Base-by-base conservation (phyloP, 2,113 vertebrate genomes). In the Gnathonemus echidnorhynchus region DNA sequence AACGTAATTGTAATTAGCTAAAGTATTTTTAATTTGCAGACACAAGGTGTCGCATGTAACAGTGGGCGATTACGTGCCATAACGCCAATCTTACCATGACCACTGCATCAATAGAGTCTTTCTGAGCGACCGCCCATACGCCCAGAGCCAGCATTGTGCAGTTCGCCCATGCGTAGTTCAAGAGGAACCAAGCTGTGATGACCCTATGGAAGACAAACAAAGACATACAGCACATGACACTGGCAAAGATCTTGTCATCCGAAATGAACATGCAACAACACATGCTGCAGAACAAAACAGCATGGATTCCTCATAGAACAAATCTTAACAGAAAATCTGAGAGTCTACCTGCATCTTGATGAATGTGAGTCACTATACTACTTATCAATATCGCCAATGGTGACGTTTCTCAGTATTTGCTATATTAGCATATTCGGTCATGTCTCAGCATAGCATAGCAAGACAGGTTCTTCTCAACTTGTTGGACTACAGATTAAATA, bases 41-140 rank as follows among this genome's bases (percentile, higher is more conserved):
- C 62, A 31, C n/a, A 31, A 52, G 13, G 27, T 31, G n/a, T 31
- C 31, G 62, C 62, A 31, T 27, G n/a, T 31, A 70, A 70, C n/a
- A 31, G 9, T 13, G 31, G 31, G 70, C 0, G 1, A 39, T 74
- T 35, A 35, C 10, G 0, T 2, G 27, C 0, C 13, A 6, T 27
- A 27, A 49, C 1, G 24, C n/a, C 13, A 4, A 0, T 93, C 97
- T 96, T 94, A 99, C 98, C 98, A 99, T 96, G 19, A 96, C 89
- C 83, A 98, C 97, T 46, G 98, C 98, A 2, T 99, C 98, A 0
- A 97, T 49, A 0, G 98, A 99, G 93, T 99, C 98, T 91, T 96
- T 92, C 93, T 99, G 98, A 2, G 97, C 97, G 0, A 98, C 93
- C 3, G 98, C 98, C 98, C 98, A 99, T 88, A 99, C 96, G 2